These are phyloP conservation scores for Hecatera dysodea DNA, from an alignment of 2,888 invertebrate species.

Conservation along the genomic window DNA sequence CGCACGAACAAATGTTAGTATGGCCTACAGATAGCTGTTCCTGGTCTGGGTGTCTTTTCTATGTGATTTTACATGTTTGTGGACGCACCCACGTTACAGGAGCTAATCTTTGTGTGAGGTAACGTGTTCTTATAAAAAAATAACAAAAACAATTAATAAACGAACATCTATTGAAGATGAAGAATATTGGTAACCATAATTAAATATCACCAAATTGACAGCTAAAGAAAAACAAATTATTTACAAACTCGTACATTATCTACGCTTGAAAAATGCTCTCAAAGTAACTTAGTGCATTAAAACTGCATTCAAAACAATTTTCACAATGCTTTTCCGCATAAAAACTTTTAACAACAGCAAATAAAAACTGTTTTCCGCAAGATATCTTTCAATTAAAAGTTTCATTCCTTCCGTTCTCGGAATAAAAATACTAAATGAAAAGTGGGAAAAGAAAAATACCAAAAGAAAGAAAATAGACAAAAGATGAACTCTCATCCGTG, in stretches of 20 bases:
- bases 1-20: too few relatives aligned
- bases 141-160: too few relatives aligned
- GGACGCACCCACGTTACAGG: too few relatives aligned
- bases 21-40: too few relatives aligned
- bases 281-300: background rate
- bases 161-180: background rate
- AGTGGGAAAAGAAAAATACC: slow-evolving; percentile 22
- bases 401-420: slow-evolving; percentile 51
- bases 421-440: slow-evolving; percentile 44
- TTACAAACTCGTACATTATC: background rate
- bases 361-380: slow-evolving; percentile 41
- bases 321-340: background rate
- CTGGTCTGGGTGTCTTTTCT: too few relatives aligned
- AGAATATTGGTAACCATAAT: too few relatives aligned
- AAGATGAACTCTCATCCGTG: slow-evolving; percentile 57
- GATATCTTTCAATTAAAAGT: slow-evolving; percentile 62
- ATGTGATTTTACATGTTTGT: too few relatives aligned
- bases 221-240: background rate
- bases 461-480: slow-evolving; percentile 52
- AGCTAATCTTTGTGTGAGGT: too few relatives aligned
- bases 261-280: background rate
- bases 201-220: background rate
- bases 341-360: slow-evolving; percentile 7
- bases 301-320: slow-evolving; percentile 5
- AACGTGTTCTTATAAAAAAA: too few relatives aligned